Conservation (phyloP, 1,140 invertebrate genomes). For the Euwallacea similis region DNA sequence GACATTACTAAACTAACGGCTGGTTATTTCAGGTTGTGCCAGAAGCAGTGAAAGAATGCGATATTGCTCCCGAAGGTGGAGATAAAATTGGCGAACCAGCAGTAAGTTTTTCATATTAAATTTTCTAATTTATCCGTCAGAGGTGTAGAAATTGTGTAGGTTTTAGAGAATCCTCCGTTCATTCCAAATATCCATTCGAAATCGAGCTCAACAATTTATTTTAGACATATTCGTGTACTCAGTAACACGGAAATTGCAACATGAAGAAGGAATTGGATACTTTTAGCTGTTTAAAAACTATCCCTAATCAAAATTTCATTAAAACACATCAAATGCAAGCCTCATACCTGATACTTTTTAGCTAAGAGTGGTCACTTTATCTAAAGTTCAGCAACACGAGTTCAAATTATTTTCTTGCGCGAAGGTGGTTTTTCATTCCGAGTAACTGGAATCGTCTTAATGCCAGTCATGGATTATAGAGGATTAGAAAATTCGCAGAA, state of each 20-base stretch:
- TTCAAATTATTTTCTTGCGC: no score
- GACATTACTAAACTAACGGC: no score
- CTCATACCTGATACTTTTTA: no score
- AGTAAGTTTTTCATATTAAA: constrained; percentile 21
- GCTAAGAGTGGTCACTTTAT: no score
- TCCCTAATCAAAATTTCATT: neutral
- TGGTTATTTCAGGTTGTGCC: constrained; percentile 23
- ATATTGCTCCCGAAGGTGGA: constrained; percentile 30
- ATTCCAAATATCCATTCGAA: neutral
- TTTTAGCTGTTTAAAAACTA: neutral
- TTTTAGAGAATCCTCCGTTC: neutral
- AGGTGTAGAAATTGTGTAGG: neutral
- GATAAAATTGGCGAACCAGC: constrained; percentile 21
- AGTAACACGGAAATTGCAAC: neutral
- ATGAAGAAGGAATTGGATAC: neutral
- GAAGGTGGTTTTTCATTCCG: no score
- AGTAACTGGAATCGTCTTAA: no score
- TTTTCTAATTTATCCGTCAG: neutral
- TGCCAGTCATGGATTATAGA: no score
- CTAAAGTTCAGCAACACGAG: no score
- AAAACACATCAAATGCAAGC: no score
- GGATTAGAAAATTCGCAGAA: no score
- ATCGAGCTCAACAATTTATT: neutral
- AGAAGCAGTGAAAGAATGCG: constrained; percentile 25
- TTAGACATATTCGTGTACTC: neutral